Base-by-base conservation (phyloP, 2,888 invertebrate genomes). In the Syrista parreyssii region DNA sequence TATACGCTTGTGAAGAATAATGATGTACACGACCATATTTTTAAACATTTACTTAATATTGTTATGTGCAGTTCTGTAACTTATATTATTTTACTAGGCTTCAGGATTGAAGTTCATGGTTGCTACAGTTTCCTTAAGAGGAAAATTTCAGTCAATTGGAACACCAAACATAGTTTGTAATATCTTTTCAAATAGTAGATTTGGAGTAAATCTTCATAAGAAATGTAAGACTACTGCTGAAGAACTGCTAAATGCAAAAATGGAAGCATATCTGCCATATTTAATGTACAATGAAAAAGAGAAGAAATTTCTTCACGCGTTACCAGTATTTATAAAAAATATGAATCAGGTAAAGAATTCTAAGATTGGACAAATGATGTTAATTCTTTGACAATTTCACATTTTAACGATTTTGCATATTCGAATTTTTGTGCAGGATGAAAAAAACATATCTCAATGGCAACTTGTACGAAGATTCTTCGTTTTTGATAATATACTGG, bases 381-480 rank as follows among this genome's bases (percentile, higher is more conserved):
- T 78, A 34, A 78, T 76, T 75, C 68, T 34, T 55, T n/a, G 68
- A 73, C 73, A 72, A 55, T 55, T 9, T 55, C 55, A 55, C 6
- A 55, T 23, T 55, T 55, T 23, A 55, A 23, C 9, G 23, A 23
- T 23, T 23, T 55, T 2, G 4, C 9, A 9, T 23, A 55, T 55
- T 55, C 6, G 2, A 55, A 31, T 75, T 79, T 80, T 69, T 80
- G 72, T 76, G 15, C 73, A 85, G 85, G 76, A 83, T 68, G 78
- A 82, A 35, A 82, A 91, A 33, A 92, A 93, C 80, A 87, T 90
- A 72, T 92, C 92, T 55, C 93, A 93, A 73, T 95, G 95, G 95
- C 93, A 94, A 85, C 88, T 96, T 55, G 94, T 94, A 0, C 92
- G 94, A 81, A 92, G 96, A 79, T 95, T 96, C 88, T 96, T 95